Evolutionary conservation across 2,888 invertebrate species (phyloP), one percentile per base, ranked within the genome.

Genomic region (Cephalotes varians): DNA sequence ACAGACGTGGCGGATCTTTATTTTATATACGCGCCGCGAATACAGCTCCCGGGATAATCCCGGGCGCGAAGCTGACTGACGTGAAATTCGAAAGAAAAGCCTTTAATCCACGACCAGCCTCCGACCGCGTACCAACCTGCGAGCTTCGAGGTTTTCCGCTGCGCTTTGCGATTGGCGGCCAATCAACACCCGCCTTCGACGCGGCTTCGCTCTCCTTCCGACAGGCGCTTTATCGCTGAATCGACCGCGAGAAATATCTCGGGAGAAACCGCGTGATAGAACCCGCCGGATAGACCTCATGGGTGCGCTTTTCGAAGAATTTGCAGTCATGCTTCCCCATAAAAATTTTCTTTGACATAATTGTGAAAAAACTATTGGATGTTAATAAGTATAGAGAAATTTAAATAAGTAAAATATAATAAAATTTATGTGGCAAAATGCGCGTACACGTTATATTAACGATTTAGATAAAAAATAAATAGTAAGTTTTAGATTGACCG

Each of bases 51-150:
- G 86, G 92, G 92, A 93, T 93, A 92, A 93, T 88, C 89, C 89
- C 67, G 74, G 88, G 85, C 88, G 89, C 82, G 86, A 88, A 87
- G 87, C 88, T 91, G 93, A 93, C 92, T 93, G 92, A 92, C 93
- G 90, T 87, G 91, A 93, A 92, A 93, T 91, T 92, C 91, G 92
- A 92, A 92, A 90, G 91, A 86, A 91, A 90, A 93, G 91, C 93
- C 91, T 92, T 93, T 93, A 93, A 93, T 93, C 92, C 92, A 72
- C 81, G 84, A 87, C 67, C 81, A 83, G 83, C 85, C 79, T 49
- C 72, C 60, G 72, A 73, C 81, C 34, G 67, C 60, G 47, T 62
- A 72, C 86, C 86, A 65, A 56, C 21, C 83, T 88, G 71, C 83
- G 83, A 89, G 84, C 71, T 74, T 72, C 82, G 49, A 82, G 85